Base-by-base conservation (phyloP, 2,888 invertebrate species). In the Drosophila colorata region DNA sequence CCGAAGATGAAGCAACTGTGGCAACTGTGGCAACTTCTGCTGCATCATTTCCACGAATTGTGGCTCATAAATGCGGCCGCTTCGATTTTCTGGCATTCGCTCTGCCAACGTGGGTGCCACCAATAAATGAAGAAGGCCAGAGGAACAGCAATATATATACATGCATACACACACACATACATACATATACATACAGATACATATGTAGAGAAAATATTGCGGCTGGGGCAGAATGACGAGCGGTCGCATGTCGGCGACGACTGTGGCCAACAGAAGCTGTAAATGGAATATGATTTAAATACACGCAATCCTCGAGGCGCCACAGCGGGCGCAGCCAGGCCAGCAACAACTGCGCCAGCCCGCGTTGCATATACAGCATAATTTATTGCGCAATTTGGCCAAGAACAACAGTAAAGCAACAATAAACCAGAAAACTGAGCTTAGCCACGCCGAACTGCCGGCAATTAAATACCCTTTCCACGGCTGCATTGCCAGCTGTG, bases 261-360 rank as follows among this genome's bases (percentile, higher is more conserved):
- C 56, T 58, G 51, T 59, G 47, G 58, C 68, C 65, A 73, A 78
- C 78, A 81, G 78, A 76, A 80, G 82, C 80, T 74, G 74, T 61
- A 74, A 68, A 69, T 49, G 80, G 78, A 65, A 71, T 68, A 80
- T 78, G 79, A 81, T 81, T 81, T 81, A 78, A 81, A 74, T 73
- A 66, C 82, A 78, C 82, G 74, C 82, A 76, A 76, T 76, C 60
- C 79, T 76, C 37, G 70, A 66, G 79, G 82, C 78, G 79, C 81
- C 78, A 81, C 73, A 58, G 72, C 71, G 58, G 66, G 61, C 52
- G 43, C 58, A 52, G 43, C 16, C 44, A 43, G 18, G 14, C 41
- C 35, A 23, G 33, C 31, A 25, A 28, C 40, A 23, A 40, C 44
- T 43, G 57, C 9, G 33, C 16, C 35, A 43, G 18, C 47, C 41